Conservation (phyloP, 2,888 invertebrate genomes). For the Mayetiola destructor region DNA sequence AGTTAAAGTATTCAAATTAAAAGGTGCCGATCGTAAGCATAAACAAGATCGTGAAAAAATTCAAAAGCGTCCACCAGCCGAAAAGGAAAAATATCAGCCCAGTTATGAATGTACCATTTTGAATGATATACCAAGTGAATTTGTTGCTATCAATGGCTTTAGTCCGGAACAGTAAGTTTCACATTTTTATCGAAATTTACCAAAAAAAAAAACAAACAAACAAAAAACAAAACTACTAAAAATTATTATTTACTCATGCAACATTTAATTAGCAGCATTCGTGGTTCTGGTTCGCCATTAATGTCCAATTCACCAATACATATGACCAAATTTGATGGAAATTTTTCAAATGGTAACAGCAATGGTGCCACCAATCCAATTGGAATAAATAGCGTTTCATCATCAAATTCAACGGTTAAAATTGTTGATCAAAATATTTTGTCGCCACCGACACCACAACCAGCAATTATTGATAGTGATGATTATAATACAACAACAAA, state of each 20-base stretch:
- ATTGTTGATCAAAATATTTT: slow-evolving; percentile 34
- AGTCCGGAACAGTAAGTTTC: slow-evolving; percentile 35
- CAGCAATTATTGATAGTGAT: slow-evolving; percentile 32
- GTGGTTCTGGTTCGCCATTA: slow-evolving; percentile 21
- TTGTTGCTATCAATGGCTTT: slow-evolving; percentile 29
- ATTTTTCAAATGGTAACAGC: slow-evolving; percentile 11
- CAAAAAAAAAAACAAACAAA: background rate
- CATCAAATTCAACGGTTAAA: slow-evolving; percentile 34
- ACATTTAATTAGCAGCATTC: background rate
- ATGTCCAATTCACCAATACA: slow-evolving; percentile 36
- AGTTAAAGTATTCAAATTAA: slow-evolving; percentile 82
- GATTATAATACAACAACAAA: background rate
- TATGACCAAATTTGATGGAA: slow-evolving; percentile 31
- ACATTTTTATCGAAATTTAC: background rate
- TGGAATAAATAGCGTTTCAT: slow-evolving; percentile 34
- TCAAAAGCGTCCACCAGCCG: slow-evolving; percentile 62
- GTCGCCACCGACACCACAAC: slow-evolving; percentile 28
- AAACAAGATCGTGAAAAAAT: slow-evolving; percentile 94
- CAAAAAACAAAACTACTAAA: background rate
- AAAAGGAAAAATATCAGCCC: slow-evolving; percentile 86
- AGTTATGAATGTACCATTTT: slow-evolving; percentile 92
- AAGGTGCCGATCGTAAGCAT: slow-evolving; percentile 93
- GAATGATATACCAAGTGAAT: slow-evolving; percentile 55
- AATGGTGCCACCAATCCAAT: slow-evolving; percentile 26
- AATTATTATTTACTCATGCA: no score